Percentiles rank a stretch among this genome's conserved stretches.
Evolutionary conservation across 2,113 vertebrate species (phyloP).

Genomic region (Megaceryle torquata): DNA sequence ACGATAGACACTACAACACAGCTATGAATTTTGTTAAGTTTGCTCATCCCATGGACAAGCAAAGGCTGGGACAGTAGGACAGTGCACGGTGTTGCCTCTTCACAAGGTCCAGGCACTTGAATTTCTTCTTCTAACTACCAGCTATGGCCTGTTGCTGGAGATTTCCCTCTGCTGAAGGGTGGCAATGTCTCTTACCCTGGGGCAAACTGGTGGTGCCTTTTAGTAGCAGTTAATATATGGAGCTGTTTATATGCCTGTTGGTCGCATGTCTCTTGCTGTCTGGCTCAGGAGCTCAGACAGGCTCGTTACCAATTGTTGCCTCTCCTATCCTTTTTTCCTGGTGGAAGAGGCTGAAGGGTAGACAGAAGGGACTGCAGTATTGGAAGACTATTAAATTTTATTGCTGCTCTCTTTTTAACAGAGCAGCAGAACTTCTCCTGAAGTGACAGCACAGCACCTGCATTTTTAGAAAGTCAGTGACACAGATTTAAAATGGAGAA

Average conservation of each 20-base stretch:
- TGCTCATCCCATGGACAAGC: background rate
- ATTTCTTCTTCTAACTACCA: background rate
- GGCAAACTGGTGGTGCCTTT: background rate
- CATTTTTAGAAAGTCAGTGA: background rate
- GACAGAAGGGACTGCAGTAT: background rate
- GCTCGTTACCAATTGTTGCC: background rate
- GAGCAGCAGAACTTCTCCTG: constrained; percentile 1
- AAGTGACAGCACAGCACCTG: background rate
- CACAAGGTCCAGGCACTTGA: background rate
- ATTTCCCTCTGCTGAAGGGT: background rate
- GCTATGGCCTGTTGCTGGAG: background rate
- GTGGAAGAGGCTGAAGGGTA: background rate
- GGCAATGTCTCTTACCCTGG: background rate
- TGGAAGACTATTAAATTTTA: background rate
- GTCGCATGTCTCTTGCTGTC: background rate
- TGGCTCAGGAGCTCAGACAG: background rate
- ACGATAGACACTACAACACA: background rate
- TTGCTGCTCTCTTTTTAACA: background rate
- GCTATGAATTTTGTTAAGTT: background rate
- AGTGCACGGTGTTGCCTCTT: background rate
- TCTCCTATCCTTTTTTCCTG: background rate
- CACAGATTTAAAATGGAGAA: background rate
- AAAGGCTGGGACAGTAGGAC: background rate
- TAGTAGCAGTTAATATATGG: background rate
- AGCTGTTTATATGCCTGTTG: background rate